A percentile compares a stretch with the other conserved stretches of the same genome.
Conservation (phyloP, 2,888 invertebrate species). For the Branchipolynoe longqiensis region DNA sequence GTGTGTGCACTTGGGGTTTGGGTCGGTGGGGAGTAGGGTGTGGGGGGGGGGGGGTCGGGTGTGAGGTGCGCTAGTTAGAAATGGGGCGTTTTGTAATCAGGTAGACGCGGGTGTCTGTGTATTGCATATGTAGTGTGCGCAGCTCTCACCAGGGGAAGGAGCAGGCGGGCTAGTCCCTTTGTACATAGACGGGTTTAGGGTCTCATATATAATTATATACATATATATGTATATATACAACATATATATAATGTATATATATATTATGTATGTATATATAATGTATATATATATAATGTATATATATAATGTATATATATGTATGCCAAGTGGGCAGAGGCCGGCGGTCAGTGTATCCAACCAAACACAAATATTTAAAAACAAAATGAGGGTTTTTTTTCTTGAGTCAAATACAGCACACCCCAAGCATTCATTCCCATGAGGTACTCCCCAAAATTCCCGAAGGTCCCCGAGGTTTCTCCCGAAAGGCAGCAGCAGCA, state of each 20-base stretch:
- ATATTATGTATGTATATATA: too few species aligned
- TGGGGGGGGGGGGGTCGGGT: background rate
- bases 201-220: background rate
- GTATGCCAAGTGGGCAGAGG: background rate
- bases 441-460: too few species aligned
- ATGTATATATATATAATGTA: too few species aligned
- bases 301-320: too few species aligned
- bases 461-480: background rate
- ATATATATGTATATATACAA: too few species aligned
- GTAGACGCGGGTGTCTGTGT: too few species aligned
- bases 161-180: conserved; percentile 22
- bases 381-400: background rate
- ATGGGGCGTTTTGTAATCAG: too few species aligned
- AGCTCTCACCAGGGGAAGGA: too few species aligned
- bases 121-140: too few species aligned
- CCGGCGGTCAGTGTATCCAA: background rate
- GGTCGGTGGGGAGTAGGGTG: conserved; percentile 7
- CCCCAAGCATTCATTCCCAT: too few species aligned
- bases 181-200: conserved; percentile 46
- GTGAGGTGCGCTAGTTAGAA: too few species aligned
- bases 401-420: background rate
- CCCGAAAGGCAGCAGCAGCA: conserved; percentile 34
- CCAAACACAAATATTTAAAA: background rate
- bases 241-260: too few species aligned
- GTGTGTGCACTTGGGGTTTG: background rate